phyloP scores from a whole-genome alignment of 2,888 invertebrate genomes.

The Strigamia transsilvanica region DNA sequence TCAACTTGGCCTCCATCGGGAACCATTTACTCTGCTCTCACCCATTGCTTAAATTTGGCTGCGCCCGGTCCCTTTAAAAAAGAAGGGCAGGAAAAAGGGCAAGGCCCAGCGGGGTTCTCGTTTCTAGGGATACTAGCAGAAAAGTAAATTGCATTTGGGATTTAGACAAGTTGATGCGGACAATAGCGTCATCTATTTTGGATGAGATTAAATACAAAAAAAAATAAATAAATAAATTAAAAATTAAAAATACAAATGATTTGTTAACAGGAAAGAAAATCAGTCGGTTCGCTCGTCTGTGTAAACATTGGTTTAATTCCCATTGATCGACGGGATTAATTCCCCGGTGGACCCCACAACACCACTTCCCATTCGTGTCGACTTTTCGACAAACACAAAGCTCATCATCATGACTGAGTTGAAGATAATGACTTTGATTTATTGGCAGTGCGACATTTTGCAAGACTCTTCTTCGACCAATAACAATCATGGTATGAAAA shows the following conservation, averaged over 20 bases:
- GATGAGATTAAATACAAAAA: background rate
- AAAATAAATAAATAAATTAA: background rate
- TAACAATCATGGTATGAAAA: background rate
- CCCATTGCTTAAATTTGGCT: constrained; percentile 12
- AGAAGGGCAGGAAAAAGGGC: constrained; percentile 42
- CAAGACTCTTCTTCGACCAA: constrained; percentile 1
- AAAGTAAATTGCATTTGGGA: constrained; percentile 40
- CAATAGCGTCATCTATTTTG: constrained; percentile 5
- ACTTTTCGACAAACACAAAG: constrained; percentile 23
- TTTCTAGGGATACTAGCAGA: constrained; percentile 13
- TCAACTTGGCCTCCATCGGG: background rate
- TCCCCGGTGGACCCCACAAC: constrained; percentile 27
- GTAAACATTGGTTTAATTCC: constrained; percentile 32
- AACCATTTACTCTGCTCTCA: background rate
- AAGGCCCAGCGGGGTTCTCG: constrained; percentile 30
- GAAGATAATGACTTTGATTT: constrained; percentile 46
- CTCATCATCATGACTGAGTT: constrained; percentile 19
- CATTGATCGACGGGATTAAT: constrained; percentile 41
- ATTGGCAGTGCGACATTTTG: constrained; percentile 11
- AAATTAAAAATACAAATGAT: background rate
- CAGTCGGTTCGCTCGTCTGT: constrained; percentile 4
- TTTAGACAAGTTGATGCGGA: constrained; percentile 1
- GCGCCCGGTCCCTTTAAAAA: constrained; percentile 9
- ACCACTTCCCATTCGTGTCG: constrained; percentile 2
- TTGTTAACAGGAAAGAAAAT: constrained; percentile 44